Base-by-base conservation (phyloP, 2,888 invertebrate genomes). In the Drosophila sordidapex region DNA sequence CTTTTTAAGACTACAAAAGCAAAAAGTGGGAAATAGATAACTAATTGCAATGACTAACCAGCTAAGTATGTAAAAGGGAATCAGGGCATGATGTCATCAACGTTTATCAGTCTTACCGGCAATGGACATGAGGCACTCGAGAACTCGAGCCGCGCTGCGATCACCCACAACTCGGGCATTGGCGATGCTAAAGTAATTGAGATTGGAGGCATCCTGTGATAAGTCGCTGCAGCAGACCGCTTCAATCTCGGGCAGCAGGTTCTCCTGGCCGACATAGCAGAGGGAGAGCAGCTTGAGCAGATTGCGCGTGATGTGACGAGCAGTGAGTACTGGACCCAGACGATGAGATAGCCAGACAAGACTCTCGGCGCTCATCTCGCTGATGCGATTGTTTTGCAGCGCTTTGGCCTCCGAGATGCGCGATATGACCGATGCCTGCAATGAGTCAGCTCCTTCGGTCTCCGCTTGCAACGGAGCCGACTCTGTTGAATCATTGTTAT, bases 261-360 rank as follows among this genome's bases (percentile, higher is more conserved):
- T 97, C 76, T 97, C 97, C 88, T 95, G 96, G 0, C 97, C 98
- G 29, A 97, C 96, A 92, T 98, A 99, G 93, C 99, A 99, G 4
- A 99, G 93, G 0, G 98, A 97, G 61, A 99, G 93, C 97, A 99
- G 98, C 90, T 98, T 96, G 15, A 99, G 94, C 77, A 99, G 94
- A 94, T 99, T 99, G 70, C 97, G 95, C 0, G 98, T 97, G 35
- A 99, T 94, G 93, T 97, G 96, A 81, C 97, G 96, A 48, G 99
- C 98, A 0, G 98, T 98, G 31, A 99, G 94, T 54, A 99, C 97
- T 0, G 99, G 99, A 0, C 99, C 99, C 25, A 99, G 94, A 75
- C 98, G 95, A 93, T 98, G 97, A 0, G 98, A 96, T 69, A 99
- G 91, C 99, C 99, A 99, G 72, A 98, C 95, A 1, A 98, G 93